Evolutionary conservation across 2,797 vertebrate species (phyloP), one percentile per base, ranked within the genome.

Genomic region (Alcedo quadribrachys): DNA sequence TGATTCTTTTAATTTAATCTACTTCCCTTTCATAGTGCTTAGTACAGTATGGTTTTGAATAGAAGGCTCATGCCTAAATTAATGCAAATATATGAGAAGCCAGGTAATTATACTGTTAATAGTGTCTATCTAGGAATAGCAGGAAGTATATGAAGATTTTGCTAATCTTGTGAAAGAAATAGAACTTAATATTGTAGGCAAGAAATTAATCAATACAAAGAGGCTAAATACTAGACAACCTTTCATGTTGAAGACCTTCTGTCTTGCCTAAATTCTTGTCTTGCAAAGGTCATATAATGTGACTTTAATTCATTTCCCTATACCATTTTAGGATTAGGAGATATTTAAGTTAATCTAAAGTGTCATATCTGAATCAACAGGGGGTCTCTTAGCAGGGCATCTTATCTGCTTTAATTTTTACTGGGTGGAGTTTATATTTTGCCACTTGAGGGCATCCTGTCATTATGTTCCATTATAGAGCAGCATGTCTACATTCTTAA

Each of bases 391-490:
- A 61, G 9, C 12, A 55, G 16, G 19, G 16, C 80, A 79, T 42
- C 82, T 55, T 75, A 96, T 68, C 33, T 19, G 89, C 53, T 90
- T 82, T 50, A 55, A 71, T 46, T 58, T 88, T 95, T 95, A 79
- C 80, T 92, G 93, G 96, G 93, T 91, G 97, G 94, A 96, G 96
- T 96, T 82, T 90, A 30, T 92, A 93, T 96, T 95, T 97, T 97
- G 94, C 98, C 98, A 97, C 98, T 97, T 98, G 97, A 98, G 97
- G 97, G 97, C 97, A 97, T 97, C 93, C 96, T 97, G 94, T 94
- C 97, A 96, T 97, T 97, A 95, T 94, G 69, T 95, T 97, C 96
- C 61, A n/a, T 81, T 92, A 87, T 5, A 91, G 54, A 90, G 27
- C 57, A 69, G 11, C 33, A 55, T 7, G 32, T 81, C 54, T 84